Percentiles rank a stretch among this genome's conserved stretches.
phyloP scores from a whole-genome alignment of 2,797 vertebrate species.

The Macropodus opercularis region DNA sequence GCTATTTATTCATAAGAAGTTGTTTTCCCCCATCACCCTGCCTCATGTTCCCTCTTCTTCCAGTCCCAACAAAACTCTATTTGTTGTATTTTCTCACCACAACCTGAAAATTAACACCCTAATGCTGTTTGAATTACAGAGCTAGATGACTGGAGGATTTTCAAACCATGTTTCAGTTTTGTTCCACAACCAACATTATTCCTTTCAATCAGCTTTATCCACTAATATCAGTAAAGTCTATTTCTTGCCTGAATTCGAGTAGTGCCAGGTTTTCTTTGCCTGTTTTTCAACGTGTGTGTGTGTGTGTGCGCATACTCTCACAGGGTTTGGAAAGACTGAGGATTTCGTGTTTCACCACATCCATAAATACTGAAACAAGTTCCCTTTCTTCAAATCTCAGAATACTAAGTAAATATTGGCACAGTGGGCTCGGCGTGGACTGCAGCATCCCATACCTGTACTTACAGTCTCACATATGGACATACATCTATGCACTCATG shows the following conservation, averaged over 20 bases:
- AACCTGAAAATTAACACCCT: slow-evolving; percentile 41
- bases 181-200: slow-evolving; percentile 45
- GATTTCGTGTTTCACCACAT: slow-evolving; percentile 78
- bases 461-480: slow-evolving; percentile 36
- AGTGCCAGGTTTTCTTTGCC: slow-evolving; percentile 30
- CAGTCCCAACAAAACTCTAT: slow-evolving; percentile 40
- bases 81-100: slow-evolving; percentile 49
- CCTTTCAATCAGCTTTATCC: slow-evolving; percentile 36
- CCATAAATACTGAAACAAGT: slow-evolving; percentile 85
- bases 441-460: slow-evolving; percentile 72
- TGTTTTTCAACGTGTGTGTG: slow-evolving; percentile 1
- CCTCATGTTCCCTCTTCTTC: slow-evolving; percentile 10
- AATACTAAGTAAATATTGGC: slow-evolving; percentile 83
- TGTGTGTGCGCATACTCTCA: slow-evolving; percentile 24
- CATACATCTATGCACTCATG: slow-evolving; percentile 11
- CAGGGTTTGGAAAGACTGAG: slow-evolving; percentile 68
- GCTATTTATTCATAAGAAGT: slow-evolving; percentile 22
- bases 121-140: slow-evolving; percentile 27
- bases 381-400: slow-evolving; percentile 79
- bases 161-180: slow-evolving; percentile 42
- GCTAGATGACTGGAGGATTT: slow-evolving; percentile 26
- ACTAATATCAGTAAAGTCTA: slow-evolving; percentile 49
- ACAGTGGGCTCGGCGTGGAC: slow-evolving; percentile 53
- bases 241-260: slow-evolving; percentile 31
- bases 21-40: slow-evolving; percentile 7